Evolutionary conservation across 2,113 vertebrate species (phyloP).

Genomic region (Cairina moschata): DNA sequence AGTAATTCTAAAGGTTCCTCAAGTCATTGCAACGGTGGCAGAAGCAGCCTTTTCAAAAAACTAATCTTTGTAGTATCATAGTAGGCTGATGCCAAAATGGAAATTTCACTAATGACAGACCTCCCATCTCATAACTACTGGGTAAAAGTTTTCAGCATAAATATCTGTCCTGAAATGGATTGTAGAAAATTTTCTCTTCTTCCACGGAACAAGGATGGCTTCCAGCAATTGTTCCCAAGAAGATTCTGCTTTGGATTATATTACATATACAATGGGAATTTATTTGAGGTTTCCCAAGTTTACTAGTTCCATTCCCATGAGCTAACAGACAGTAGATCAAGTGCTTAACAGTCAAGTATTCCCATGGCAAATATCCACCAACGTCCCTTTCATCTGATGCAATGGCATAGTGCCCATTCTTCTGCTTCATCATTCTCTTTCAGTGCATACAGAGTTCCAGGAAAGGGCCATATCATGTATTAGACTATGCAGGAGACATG

Average conservation of each 20-base stretch:
- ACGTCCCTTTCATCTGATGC: constrained; percentile 69
- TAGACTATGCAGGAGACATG: constrained; percentile 25
- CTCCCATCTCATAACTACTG: neutral
- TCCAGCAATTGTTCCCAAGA: constrained; percentile 22
- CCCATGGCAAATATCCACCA: constrained; percentile 74
- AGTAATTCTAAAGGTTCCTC: constrained; percentile 27
- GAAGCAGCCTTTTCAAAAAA: neutral
- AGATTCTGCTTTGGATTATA: constrained; percentile 69
- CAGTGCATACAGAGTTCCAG: constrained; percentile 24
- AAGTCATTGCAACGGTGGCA: neutral
- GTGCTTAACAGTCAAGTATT: constrained; percentile 72
- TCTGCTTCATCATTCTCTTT: constrained; percentile 70
- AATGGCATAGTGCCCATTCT: constrained; percentile 69
- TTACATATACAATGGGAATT: constrained; percentile 69
- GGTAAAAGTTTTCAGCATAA: neutral
- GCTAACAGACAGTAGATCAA: constrained; percentile 74
- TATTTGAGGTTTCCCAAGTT: constrained; percentile 74
- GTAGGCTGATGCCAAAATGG: neutral
- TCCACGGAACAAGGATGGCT: constrained; percentile 37
- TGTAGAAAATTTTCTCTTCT: constrained; percentile 20
- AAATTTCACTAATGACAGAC: neutral
- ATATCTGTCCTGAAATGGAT: neutral
- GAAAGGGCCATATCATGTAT: constrained; percentile 38
- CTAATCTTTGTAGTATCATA: neutral
- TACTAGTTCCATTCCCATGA: constrained; percentile 73